Evolutionary conservation across 2,888 invertebrate species (phyloP), one percentile per base, ranked within the genome.

Genomic region (Flexamia atlantica): DNA sequence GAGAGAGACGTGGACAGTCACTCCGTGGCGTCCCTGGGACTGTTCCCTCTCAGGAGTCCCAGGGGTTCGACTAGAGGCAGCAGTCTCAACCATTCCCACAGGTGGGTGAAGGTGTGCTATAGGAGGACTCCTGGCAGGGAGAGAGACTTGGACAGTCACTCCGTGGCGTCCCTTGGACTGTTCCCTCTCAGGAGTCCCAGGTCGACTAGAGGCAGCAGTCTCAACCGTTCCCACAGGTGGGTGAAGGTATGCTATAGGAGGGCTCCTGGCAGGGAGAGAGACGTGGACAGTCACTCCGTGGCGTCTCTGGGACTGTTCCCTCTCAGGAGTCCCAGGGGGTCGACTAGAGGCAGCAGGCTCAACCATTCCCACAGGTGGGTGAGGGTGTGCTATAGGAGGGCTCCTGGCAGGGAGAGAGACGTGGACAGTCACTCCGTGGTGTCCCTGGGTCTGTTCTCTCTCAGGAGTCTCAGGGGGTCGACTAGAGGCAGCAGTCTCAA

Each of bases 211-310:
- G 89, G 89, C 40, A 90, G 90, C 81, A 88, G 88, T 85, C 88
- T 90, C 28, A 89, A 89, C 74, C 90, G 90, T 87, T 90, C 90
- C 10, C 90, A 90, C 87, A 89, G 89, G 89, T 89, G 12, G n/a
- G 46, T 36, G 36, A 9, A 9, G 36, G 36, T 7, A n/a, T 7
- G 9, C 36, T 36, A 36, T 36, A 36, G 4, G 36, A 20, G 57
- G 57, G 57, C 57, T 20, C 57, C 57, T 68, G 84, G 57, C 83
- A 83, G 30, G 87, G 57, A 57, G 57, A 87, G 87, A 17, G 88
- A 89, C 32, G 85, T 86, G 68, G 89, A 89, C 80, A 88, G 85
- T 72, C 87, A 87, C 82, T 86, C 85, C 57, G 82, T 87, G 81
- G 84, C 87, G 64, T 85, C 87, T 50, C 84, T 86, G 23, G 86